Percentiles rank a stretch among this genome's conserved stretches.
phyloP scores from a whole-genome alignment of 2,888 invertebrate genomes.

The Apamea epomidion region DNA sequence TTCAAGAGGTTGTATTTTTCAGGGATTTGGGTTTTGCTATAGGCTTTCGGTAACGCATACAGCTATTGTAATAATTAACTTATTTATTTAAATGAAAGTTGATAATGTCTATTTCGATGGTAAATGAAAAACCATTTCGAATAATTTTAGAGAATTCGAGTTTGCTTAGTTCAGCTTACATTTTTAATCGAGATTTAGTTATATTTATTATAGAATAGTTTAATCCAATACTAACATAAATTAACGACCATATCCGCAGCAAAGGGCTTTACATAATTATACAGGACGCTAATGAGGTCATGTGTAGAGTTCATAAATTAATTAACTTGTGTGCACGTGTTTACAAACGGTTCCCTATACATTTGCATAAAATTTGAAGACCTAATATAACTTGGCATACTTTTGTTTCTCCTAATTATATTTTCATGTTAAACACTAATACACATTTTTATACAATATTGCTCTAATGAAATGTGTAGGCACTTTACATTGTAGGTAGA shows the following conservation, averaged over 20 bases:
- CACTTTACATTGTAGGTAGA: too few species aligned
- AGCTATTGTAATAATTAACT: background rate
- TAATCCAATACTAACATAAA: conserved; percentile 5
- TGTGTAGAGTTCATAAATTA: background rate
- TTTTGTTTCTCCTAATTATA: too few species aligned
- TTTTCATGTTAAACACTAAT: too few species aligned
- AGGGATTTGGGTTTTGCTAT: background rate
- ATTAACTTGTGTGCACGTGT: conserved; percentile 1
- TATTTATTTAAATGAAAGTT: background rate
- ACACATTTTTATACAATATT: too few species aligned
- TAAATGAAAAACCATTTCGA: background rate
- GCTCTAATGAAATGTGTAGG: too few species aligned
- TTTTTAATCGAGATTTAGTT: background rate
- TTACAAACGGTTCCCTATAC: background rate
- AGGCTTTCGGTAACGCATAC: background rate
- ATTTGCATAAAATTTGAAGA: too few species aligned
- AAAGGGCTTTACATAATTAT: background rate
- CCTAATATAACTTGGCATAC: too few species aligned
- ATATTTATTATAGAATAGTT: background rate
- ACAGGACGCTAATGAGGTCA: background rate
- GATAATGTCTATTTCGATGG: background rate
- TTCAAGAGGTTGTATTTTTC: background rate
- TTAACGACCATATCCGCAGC: conserved; percentile 2
- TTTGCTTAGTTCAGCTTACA: background rate
- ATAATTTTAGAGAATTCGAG: background rate